Percentiles rank a stretch among this genome's conserved stretches.
phyloP scores from a whole-genome alignment of 37 sponge, comb jelly and placozoan species.

The Cliona cf. orientalis region DNA sequence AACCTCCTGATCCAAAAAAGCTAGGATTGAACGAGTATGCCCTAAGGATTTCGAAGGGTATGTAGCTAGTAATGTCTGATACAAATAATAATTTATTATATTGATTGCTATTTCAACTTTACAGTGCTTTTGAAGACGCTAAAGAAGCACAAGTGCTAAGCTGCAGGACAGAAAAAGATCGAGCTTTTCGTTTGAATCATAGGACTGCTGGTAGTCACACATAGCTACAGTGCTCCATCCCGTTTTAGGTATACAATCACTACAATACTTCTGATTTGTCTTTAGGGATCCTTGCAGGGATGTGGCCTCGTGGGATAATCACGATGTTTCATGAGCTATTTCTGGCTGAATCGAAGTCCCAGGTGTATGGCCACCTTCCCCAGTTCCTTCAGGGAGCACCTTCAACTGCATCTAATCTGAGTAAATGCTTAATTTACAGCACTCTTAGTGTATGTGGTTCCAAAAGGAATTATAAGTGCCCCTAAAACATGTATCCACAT shows the following conservation, averaged over 20 bases:
- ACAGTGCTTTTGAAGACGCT: neutral
- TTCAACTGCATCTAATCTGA: neutral
- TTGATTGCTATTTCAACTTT: neutral
- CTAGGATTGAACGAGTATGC: neutral
- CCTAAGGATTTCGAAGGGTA: neutral
- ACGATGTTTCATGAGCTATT: conserved; percentile 29
- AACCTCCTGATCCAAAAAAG: neutral
- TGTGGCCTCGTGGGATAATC: conserved; percentile 44
- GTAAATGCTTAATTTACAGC: neutral
- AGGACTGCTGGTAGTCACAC: conserved; percentile 29
- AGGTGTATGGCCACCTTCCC: conserved; percentile 24
- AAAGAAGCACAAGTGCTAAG: neutral
- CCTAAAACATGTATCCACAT: too few relatives aligned
- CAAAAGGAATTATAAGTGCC: too few relatives aligned
- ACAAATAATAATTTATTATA: neutral
- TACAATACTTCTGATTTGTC: neutral
- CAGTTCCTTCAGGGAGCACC: neutral
- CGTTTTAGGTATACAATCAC: neutral
- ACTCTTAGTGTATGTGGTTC: neutral
- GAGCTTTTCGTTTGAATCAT: conserved; percentile 4
- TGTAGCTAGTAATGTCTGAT: neutral
- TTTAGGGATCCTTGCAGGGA: conserved; percentile 38
- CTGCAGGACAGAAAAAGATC: conserved; percentile 38
- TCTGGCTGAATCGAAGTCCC: conserved; percentile 27
- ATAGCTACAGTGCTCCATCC: neutral